Percentiles rank a stretch among this genome's conserved stretches.
Conservation (phyloP, 2,113 vertebrate genomes). For the Hiodon tergisus region DNA sequence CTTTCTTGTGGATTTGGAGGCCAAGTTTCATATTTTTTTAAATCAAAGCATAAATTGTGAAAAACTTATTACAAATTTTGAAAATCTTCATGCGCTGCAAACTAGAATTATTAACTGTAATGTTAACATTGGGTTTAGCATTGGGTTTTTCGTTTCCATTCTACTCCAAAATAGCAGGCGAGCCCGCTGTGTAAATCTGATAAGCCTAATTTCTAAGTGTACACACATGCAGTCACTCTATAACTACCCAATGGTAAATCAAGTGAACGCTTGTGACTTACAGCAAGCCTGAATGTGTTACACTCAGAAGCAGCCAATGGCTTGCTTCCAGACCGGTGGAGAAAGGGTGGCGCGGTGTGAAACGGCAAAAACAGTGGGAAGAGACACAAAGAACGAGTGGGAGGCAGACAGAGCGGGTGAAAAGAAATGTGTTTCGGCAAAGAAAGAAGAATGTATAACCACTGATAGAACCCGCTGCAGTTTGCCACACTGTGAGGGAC, state of each 20-base stretch:
- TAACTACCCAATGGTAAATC: neutral
- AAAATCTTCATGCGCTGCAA: too few species aligned
- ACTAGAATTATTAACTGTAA: neutral
- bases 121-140: neutral
- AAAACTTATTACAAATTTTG: too few species aligned
- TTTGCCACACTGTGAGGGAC: neutral
- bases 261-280: neutral
- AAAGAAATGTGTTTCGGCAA: neutral
- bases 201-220: neutral
- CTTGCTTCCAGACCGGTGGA: neutral
- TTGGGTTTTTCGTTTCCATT: neutral
- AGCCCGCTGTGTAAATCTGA: neutral
- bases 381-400: conserved; percentile 5
- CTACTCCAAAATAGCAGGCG: neutral
- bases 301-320: neutral
- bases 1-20: too few species aligned
- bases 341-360: neutral
- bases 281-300: neutral
- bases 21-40: too few species aligned
- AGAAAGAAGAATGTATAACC: neutral
- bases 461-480: neutral
- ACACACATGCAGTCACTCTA: neutral
- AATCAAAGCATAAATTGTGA: too few species aligned
- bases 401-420: neutral
- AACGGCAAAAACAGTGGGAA: neutral